phyloP scores from a whole-genome alignment of 2,113 vertebrate species.

The Pachyramphus minor region DNA sequence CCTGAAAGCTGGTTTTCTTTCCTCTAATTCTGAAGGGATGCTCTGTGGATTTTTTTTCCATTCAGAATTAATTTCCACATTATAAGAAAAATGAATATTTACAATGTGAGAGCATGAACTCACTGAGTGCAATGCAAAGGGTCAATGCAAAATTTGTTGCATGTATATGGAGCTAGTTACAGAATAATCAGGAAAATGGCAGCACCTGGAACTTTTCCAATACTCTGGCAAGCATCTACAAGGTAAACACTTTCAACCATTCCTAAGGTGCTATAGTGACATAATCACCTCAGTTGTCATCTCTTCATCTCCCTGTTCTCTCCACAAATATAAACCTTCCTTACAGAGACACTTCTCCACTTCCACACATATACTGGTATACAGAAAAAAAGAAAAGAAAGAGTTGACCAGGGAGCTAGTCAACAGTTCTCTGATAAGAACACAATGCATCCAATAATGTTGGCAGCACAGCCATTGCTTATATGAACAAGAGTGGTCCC shows the following conservation, averaged over 20 bases:
- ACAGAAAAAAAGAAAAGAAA: neutral
- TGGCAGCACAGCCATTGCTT: neutral
- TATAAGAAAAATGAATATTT: neutral
- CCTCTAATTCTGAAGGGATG: neutral
- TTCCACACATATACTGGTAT: neutral
- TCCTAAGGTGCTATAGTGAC: neutral
- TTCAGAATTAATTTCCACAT: neutral
- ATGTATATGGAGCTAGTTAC: neutral
- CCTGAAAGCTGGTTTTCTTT: neutral
- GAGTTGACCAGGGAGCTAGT: neutral
- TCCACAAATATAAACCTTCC: neutral
- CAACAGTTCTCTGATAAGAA: neutral
- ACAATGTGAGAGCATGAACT: neutral
- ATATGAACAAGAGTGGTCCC: neutral
- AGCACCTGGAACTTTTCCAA: neutral
- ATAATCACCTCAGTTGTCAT: neutral
- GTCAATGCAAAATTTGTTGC: neutral
- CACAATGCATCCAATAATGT: neutral
- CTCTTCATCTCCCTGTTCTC: neutral
- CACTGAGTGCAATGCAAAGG: neutral
- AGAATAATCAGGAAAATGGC: neutral
- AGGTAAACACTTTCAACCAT: neutral
- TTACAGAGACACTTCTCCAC: neutral
- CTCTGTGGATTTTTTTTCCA: neutral
- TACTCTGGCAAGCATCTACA: neutral